Conservation (phyloP, 2,888 invertebrate genomes). For the Andrena camellia region DNA sequence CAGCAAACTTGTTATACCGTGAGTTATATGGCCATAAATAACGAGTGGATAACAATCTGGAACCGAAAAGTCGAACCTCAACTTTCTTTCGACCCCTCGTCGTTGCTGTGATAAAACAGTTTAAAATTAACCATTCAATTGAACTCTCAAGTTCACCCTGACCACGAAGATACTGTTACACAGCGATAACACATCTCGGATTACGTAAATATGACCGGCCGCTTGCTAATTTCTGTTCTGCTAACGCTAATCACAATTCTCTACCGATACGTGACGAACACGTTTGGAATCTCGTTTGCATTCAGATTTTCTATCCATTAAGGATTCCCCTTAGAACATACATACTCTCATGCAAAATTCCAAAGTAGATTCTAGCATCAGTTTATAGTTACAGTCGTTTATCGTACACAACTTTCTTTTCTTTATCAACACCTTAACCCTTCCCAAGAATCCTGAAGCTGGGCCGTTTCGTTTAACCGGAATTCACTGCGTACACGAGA, state of each 20-base stretch:
- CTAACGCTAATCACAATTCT: not conserved
- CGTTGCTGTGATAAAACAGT: not conserved
- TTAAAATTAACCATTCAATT: constrained; percentile 9
- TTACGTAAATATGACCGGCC: constrained; percentile 51
- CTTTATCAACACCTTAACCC: too few species aligned
- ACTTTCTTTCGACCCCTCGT: not conserved
- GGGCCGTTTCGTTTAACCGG: not conserved
- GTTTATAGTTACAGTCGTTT: too few species aligned
- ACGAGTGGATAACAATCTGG: not conserved
- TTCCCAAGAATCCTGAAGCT: too few species aligned
- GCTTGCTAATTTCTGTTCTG: constrained; percentile 24
- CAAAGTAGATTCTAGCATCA: not conserved
- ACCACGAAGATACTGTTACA: constrained; percentile 31
- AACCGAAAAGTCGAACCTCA: not conserved
- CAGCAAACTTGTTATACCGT: not conserved
- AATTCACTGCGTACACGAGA: not conserved
- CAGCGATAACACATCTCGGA: constrained; percentile 28
- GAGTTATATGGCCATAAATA: too few species aligned
- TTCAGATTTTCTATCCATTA: not conserved
- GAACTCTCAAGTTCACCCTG: constrained; percentile 5
- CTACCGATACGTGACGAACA: not conserved
- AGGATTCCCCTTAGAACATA: not conserved
- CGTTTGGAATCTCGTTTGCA: not conserved
- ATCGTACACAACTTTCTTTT: too few species aligned
- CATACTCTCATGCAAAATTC: not conserved